Percentiles rank a stretch among this genome's conserved stretches.
Conservation (phyloP, 2,113 vertebrate genomes). For the Salvelinus sp. region DNA sequence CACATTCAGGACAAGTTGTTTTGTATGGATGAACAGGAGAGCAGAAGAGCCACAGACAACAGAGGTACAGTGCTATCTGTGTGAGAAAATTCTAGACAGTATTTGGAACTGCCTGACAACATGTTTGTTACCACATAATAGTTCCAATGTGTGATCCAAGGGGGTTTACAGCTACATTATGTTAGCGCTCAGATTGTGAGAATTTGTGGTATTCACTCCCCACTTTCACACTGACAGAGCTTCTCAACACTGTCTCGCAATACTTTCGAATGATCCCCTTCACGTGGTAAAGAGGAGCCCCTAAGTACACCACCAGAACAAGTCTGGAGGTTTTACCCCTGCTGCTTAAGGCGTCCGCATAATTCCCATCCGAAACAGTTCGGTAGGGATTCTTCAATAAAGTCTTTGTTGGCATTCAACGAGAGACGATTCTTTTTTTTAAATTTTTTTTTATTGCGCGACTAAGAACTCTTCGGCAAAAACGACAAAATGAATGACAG, state of each 20-base stretch:
- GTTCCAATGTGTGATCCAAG: neutral
- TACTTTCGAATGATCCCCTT: conserved; percentile 23
- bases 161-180: neutral
- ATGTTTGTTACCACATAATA: conserved; percentile 5
- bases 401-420: too few relatives aligned
- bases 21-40: neutral
- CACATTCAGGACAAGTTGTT: neutral
- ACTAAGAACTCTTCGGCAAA: too few relatives aligned
- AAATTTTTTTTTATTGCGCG: too few relatives aligned
- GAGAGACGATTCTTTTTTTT: too few relatives aligned
- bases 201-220: conserved; percentile 25
- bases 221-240: conserved; percentile 1
- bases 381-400: too few relatives aligned
- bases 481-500: too few relatives aligned
- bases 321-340: neutral
- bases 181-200: conserved; percentile 22
- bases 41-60: neutral
- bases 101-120: neutral
- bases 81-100: neutral
- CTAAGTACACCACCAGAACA: neutral
- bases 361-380: too few relatives aligned
- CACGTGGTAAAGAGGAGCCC: neutral
- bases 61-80: neutral
- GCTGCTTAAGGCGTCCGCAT: neutral
- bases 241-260: conserved; percentile 5